A percentile compares a stretch with the other conserved stretches of the same genome.
These are phyloP conservation scores for Prosapia bicincta DNA, from an alignment of 2,888 invertebrate genomes.

Conservation along the genomic window DNA sequence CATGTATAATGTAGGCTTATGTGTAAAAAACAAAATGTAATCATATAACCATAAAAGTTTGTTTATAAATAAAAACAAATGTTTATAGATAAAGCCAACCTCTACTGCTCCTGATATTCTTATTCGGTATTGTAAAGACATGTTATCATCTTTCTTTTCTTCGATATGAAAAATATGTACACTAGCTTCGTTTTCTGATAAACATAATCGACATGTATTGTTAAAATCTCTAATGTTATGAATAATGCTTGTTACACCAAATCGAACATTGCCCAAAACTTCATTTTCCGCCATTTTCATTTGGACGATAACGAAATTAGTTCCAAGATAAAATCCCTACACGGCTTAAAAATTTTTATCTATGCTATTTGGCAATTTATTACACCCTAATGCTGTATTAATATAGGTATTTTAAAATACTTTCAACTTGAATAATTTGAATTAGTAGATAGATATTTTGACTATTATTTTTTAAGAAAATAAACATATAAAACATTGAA, in stretches of 20 bases:
- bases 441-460: no score
- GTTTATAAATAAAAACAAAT: neutral
- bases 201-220: neutral
- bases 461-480: no score
- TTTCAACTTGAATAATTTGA: no score
- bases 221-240: neutral
- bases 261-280: neutral
- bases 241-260: neutral
- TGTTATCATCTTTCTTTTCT: neutral
- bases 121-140: neutral
- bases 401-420: no score
- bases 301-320: no score
- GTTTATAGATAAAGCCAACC: neutral
- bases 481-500: no score
- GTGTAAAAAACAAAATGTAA: neutral
- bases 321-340: no score
- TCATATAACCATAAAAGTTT: neutral
- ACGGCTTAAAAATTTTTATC: no score
- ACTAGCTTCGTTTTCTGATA: neutral
- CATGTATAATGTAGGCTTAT: no score
- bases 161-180: neutral
- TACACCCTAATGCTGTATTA: no score
- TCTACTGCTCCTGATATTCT: neutral
- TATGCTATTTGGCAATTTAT: no score
- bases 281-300: neutral